Evolutionary conservation across 2,113 vertebrate species (phyloP).

Genomic region (Enhydra lutris): DNA sequence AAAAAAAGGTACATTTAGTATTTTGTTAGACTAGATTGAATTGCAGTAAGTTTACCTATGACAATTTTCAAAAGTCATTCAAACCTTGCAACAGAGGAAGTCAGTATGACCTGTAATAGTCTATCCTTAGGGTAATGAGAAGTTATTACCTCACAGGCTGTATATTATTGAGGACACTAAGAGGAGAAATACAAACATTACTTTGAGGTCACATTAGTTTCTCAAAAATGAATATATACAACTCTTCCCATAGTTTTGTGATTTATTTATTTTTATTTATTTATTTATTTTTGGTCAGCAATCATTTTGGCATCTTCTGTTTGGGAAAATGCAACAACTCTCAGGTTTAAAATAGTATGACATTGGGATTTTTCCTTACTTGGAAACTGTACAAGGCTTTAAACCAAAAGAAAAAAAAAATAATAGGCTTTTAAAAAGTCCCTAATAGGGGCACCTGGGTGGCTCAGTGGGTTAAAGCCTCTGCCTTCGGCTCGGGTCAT

Average conservation of each 20-base stretch:
- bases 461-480: too few relatives aligned
- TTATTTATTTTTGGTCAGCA: neutral
- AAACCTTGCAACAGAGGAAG: conserved; percentile 47
- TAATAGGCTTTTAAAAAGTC: conserved; percentile 19
- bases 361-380: conserved; percentile 56
- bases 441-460: too few relatives aligned
- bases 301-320: conserved; percentile 48
- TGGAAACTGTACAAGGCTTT: conserved; percentile 60
- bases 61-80: conserved; percentile 57
- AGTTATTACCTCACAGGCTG: conserved; percentile 21
- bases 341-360: conserved; percentile 67
- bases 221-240: conserved; percentile 28
- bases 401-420: neutral
- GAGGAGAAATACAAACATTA: conserved; percentile 21
- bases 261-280: neutral
- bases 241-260: conserved; percentile 4
- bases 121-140: conserved; percentile 47
- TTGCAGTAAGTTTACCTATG: conserved; percentile 47
- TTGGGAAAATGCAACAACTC: conserved; percentile 62
- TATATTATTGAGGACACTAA: conserved; percentile 35
- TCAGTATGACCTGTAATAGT: conserved; percentile 58
- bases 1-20: conserved; percentile 9
- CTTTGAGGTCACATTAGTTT: conserved; percentile 50
- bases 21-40: conserved; percentile 49
- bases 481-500: too few relatives aligned